Base-by-base conservation (phyloP, 2,113 vertebrate species). In the Trinectes maculatus region DNA sequence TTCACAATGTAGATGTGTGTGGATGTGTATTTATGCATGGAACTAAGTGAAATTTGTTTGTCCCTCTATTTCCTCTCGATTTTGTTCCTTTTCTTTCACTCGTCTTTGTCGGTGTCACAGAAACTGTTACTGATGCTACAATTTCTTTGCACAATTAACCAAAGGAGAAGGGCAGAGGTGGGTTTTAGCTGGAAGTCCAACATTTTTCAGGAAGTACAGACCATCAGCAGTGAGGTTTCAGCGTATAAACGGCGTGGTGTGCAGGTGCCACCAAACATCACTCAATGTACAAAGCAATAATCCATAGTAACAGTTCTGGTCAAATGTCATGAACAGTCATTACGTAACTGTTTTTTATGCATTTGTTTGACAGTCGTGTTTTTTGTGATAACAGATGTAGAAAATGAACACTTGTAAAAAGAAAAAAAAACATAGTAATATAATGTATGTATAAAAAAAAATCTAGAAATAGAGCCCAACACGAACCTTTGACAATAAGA, bases 201-300 rank as follows among this genome's bases (percentile, higher is more conserved):
- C 33, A 22, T 67, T 68, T 71, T 56, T n/a, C 53, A 66, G 31
- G 55, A 5, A 48, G 64, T 56, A 36, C 62, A 57, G 76, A 60
- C 51, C 62, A 67, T 79, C 49, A 77, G 65, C 48, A 60, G 56
- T 5, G 36, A 59, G 59, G 67, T 44, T 60, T 34, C 69, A 46
- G 46, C 37, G 1, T 40, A 22, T 29, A 53, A 68, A 56, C 60
- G 72, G 40, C 33, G 8, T 31, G 37, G 42, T 24, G 64, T 64
- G 54, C 63, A 77, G 70, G 40, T 29, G 67, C 79, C 77, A 77
- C 62, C 74, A 71, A 90, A 86, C 85, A 94, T 93, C 57, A 92
- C 94, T 91, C 93, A 94, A 94, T 98, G 95, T 96, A 96, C 95
- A 95, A 95, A 98, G 97, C 96, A 98, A 98, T 99, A 94, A 93